Evolutionary conservation across 2,888 invertebrate genomes (phyloP), one percentile per base, ranked within the genome.

Genomic region (Phyto melanocephala): DNA sequence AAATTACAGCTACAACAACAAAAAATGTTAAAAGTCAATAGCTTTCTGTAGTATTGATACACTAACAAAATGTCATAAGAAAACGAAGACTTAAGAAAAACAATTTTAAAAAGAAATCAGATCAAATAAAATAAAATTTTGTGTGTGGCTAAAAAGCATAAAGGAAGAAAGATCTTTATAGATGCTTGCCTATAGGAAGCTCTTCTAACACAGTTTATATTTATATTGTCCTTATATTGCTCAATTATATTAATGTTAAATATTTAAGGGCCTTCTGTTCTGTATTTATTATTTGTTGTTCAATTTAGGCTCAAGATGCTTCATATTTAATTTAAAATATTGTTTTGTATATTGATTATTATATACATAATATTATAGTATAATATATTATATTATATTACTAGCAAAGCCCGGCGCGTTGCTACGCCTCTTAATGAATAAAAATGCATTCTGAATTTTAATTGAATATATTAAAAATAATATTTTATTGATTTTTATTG

Each of bases 11-110:
- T 33, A 33, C 22, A 24, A 20, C 33, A 45, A 45, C 50, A 42
- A 17, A 8, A 4, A 35, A 52, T 72, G 52, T 33, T 62, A 20
- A 54, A 63, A 54, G 54, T 54, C 74, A 74, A 50, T 24, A 60
- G 42, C 17, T 62, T 5, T 22, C 42, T 70, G 45, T 56, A 17
- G 5, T 22, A 24, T n/a, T 47, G 45, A 62, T n/a, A 67, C 50
- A 24, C 20, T 52, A n/a, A 11, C 24, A 50, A n/a, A 50, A 50
- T 24, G 13, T 22, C n/a, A 52, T 52, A 40, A 42, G n/a, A 33
- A 56, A 17, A 17, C 33, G 4, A 28, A 28, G 11, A 37, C 15
- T 35, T 33, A n/a, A 47, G 35, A 42, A 70, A 35, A n/a, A 13
- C n/a, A n/a, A 24, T n/a, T n/a, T n/a, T 15, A 54, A 3, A 40